A percentile compares a stretch with the other conserved stretches of the same genome.
Conservation (phyloP, 2,797 vertebrate species). For the Hippopotamyrus pictus region DNA sequence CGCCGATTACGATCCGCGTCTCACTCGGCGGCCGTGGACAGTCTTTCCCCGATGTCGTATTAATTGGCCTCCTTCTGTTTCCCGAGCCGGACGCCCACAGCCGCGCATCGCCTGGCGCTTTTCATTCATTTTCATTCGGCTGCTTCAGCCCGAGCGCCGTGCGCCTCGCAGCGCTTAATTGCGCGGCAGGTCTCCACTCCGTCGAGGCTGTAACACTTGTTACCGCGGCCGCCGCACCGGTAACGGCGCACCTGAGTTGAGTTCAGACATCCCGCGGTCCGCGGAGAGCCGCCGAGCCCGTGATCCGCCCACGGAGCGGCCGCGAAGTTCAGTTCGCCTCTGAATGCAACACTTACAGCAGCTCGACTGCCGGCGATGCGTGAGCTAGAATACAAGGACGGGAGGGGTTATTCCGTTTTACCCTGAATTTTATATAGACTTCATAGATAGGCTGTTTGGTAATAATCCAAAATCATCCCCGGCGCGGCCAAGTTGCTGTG, state of each 20-base stretch:
- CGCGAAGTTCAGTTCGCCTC: not conserved
- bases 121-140: not conserved
- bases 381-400: not conserved
- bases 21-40: not conserved
- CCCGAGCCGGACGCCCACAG: not conserved
- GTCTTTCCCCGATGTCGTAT: not conserved
- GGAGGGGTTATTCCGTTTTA: not conserved
- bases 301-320: not conserved
- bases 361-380: not conserved
- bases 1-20: not conserved
- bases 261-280: not conserved
- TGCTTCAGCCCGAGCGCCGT: not conserved
- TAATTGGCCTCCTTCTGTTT: not conserved
- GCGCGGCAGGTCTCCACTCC: not conserved
- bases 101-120: not conserved
- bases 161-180: not conserved
- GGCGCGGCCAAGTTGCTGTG: not conserved
- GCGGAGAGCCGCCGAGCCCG: not conserved
- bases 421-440: not conserved
- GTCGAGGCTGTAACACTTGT: not conserved
- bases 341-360: not conserved
- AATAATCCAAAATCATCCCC: not conserved
- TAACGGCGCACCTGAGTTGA: constrained; percentile 4
- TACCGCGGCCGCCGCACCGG: not conserved
- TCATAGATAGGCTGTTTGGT: not conserved